Evolutionary conservation across 2,888 invertebrate genomes (phyloP), one percentile per base, ranked within the genome.

Genomic region (Sinhomidia bicolor): DNA sequence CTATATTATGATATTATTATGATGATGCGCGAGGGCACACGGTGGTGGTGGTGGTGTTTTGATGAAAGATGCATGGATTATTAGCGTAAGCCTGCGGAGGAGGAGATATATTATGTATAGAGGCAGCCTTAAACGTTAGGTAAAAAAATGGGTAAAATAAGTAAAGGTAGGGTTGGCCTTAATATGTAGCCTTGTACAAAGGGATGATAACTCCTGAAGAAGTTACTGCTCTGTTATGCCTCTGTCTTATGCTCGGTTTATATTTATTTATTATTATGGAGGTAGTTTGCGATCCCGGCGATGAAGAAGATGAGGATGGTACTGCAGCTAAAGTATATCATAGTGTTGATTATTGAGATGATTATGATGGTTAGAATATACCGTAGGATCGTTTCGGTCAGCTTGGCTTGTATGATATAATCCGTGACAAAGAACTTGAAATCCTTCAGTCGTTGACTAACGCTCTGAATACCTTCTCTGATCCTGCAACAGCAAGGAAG

Each of bases 361-460:
- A 60, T 82, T 54, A 85, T 89, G 82, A 82, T 89, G 86, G 85
- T 83, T 78, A 82, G 86, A 79, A 87, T 89, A 89, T 84, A 89
- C 89, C 89, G 89, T 87, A 89, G 76, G 82, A 79, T 76, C 89
- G 89, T 89, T 76, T 89, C 89, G 89, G 83, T 89, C 71, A 79
- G 80, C 85, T 85, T 80, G 83, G 79, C 84, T 81, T 80, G 80
- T 89, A 85, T 91, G 89, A 91, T 91, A 91, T 91, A 91, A 91
- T 91, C 85, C 91, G 88, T 90, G 90, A 90, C 91, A 90, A 89
- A 91, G 90, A 91, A 91, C 91, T 91, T 91, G 90, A 89, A 78
- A 85, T 85, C 85, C 84, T 65, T 91, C 90, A 91, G 91, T 91
- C 90, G 90, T 88, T 86, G 85, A 80, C 89, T 85, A 89, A 89